Base-by-base conservation (phyloP, 2,888 invertebrate genomes). In the Kryphioiulus occultus region DNA sequence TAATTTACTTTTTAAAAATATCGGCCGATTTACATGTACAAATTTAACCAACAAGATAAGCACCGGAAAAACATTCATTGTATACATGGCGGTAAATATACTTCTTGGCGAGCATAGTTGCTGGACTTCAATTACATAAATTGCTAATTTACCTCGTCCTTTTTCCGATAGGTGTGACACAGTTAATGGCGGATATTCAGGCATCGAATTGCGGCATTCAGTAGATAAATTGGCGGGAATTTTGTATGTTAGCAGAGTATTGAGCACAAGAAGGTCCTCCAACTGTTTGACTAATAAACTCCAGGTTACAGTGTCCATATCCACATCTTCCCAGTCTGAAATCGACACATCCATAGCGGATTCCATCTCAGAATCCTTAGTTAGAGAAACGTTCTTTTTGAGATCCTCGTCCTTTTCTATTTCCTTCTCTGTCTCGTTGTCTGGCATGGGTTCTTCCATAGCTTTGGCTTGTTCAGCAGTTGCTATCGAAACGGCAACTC, bases 281-380 rank as follows among this genome's bases (percentile, higher is more conserved):
- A 98, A 93, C 93, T 97, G 97, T 87, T 96, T 96, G 78, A 97
- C 95, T 0, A 98, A 93, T 85, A 97, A 92, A 22, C 96, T 95
- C 96, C 98, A 98, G 91, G 96, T 95, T 82, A 97, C 95, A 90
- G 95, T 95, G 91, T 98, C 98, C 89, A 95, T 94, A 0, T 96
- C 95, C 95, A 87, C 94, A 87, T 95, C 95, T 91, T 96, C 96
- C 96, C 96, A 97, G 83, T 95, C 95, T 39, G 92, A 92, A 88
- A 92, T 94, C 30, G 22, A 32, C 85, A 88, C 87, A 26, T 87
- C 85, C 30, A 86, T 88, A 9, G 47, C 53, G 3, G 22, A 22
- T 2, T 35, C 32, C 19, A 22, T 59, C 44, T 84, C 47, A 19
- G 86, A 87, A 30, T 44, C 68, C 12, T 42, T 86, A 15, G 44